Base-by-base conservation (phyloP, 2,888 invertebrate species). In the Cotesia congregata region DNA sequence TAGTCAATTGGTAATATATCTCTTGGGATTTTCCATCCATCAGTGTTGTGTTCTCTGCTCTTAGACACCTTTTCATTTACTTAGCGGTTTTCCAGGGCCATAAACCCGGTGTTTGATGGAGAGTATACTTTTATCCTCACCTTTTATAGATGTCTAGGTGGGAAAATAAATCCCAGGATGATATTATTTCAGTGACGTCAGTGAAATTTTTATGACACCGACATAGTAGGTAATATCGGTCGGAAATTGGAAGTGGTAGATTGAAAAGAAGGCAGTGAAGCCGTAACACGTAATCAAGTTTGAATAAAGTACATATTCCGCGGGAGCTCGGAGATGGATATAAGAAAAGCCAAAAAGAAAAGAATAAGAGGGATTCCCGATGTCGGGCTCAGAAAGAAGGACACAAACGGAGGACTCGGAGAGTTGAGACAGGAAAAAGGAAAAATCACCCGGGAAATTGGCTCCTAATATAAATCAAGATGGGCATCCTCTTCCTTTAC, bases 391-490 rank as follows among this genome's bases (percentile, higher is more conserved):
- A 30, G 69, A 60, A 67, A 41, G 65, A 72, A 39, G 41, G 70
- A 40, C 73, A 77, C 65, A 41, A 71, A 71, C 60, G 6, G 6
- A 15, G 65, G 72, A 72, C 64, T 61, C 20, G 50, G 40, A 69
- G 77, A 68, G 77, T 79, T 78, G 65, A 75, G 69, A 77, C 76
- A 79, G 80, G 50, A 50, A 79, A 80, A 78, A 79, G 76, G 78
- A 80, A 72, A 79, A 80, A 78, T 80, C 79, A 80, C 81, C 78
- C 67, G 75, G 81, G 81, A 83, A 83, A 83, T 82, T 82, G 83
- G 81, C 79, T 81, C 79, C 80, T 82, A 82, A 82, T 81, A 82
- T 83, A 83, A 82, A 83, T 83, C 83, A 82, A 80, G 82, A 81
- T 78, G 80, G 77, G 75, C 77, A 77, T 74, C 74, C 79, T 75